Base-by-base conservation (phyloP, 1,140 invertebrate genomes). In the Ephestia elutella region DNA sequence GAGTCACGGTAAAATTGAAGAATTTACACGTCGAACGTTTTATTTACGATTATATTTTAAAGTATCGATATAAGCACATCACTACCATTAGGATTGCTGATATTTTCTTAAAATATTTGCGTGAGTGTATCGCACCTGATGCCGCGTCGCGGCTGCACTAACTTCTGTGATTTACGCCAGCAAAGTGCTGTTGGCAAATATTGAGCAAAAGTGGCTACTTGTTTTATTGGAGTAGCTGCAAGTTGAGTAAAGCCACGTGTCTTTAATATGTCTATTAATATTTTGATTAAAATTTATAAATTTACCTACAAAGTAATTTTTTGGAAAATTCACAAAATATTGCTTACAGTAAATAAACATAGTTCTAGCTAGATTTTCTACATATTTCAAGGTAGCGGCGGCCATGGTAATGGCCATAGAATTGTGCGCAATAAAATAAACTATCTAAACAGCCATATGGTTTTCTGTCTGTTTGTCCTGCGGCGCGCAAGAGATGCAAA, bases 91-190 rank as follows among this genome's bases (percentile, higher is more conserved):
- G 76, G 65, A 73, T 72, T 78, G 68, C 75, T 69, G 62, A 73
- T 87, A 86, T 86, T 87, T 84, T 87, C 82, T 83, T 86, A 87
- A 84, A 84, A 87, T 87, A 87, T 87, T 87, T 87, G 82, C 82
- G 75, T 75, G 80, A 80, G 72, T 87, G 80, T 87, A 79, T 77
- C 77, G 75, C 84, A 87, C 84, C 84, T 87, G 84, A 78, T 82
- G 78, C 78, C 48, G 63, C 67, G 62, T 70, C 72, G n/a, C 77
- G 70, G 74, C 73, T 87, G 84, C 84, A 87, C 80, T 75, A 79
- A 82, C 79, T 80, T 53, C 78, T 60, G 75, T 82, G 80, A 85
- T 85, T 85, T 82, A 83, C 73, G 70, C 60, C 80, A 79, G 80
- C 79, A 80, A 82, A 79, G 73, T 77, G 70, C 75, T 68, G 63